Base-by-base conservation (phyloP, 2,888 invertebrate genomes). In the Tachystola acroxantha region DNA sequence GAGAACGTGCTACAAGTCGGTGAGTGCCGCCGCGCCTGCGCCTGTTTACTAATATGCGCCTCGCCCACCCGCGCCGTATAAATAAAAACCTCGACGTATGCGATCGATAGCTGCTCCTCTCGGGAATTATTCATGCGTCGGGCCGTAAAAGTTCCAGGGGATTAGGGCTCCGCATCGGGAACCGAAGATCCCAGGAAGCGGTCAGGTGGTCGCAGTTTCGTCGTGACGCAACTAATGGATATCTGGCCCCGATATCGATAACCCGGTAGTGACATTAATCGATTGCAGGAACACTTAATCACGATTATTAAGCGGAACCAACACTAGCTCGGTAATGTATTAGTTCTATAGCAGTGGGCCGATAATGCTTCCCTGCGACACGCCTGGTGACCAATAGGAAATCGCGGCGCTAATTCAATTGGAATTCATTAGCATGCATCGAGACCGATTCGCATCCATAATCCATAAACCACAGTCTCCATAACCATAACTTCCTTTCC, bases 1-100 rank as follows among this genome's bases (percentile, higher is more conserved):
- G 93, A 94, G 80, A 92, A 89, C 84, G 95, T 95, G 64, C 89
- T 95, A 65, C 95, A 95, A 94, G 94, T 95, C 84, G 95, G 95
- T 95, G 88, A 92, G 94, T 91, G 72, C 54, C 53, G 41, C 54
- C 79, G 85, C 85, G 85, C 85, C 74, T 78, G 85, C 85, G 85
- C 84, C 76, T 85, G 80, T 85, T 85, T 84, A 85, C 85, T 84
- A 85, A 85, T 85, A 86, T 80, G 80, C 82, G 82, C 84, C 85
- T 82, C 85, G 81, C 85, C 84, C 84, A 77, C 80, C 80, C 82
- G 82, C 81, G 81, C 75, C 81, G 84, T 81, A 85, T 84, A 82
- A 84, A 86, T 86, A 85, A 85, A 85, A 85, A 86, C 80, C 74
- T 77, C 78, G 78, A 84, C 80, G 86, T 85, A 80, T 85, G 85